These are phyloP conservation scores for Mohoua ochrocephala DNA, from an alignment of 2,113 vertebrate species.

Conservation along the genomic window DNA sequence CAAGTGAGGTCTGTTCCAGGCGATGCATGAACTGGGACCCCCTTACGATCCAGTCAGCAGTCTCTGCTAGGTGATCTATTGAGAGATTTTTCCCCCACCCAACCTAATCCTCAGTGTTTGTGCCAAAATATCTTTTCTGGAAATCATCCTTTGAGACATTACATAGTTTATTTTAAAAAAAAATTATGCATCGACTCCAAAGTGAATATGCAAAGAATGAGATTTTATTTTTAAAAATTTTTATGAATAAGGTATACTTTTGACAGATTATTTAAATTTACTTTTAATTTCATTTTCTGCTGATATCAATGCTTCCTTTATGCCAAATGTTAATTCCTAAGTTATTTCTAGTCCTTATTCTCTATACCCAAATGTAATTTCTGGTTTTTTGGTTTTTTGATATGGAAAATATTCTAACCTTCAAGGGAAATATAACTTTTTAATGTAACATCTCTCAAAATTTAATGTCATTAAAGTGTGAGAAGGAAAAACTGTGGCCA, in stretches of 20 bases:
- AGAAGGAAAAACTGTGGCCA: neutral
- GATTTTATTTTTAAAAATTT: neutral
- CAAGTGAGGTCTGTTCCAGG: neutral
- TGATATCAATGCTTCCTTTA: neutral
- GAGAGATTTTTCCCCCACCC: neutral
- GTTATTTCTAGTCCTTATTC: neutral
- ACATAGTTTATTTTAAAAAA: neutral
- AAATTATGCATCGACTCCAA: neutral
- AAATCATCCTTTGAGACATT: conserved; percentile 7
- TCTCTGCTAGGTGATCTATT: conserved; percentile 13
- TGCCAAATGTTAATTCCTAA: neutral
- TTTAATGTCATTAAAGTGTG: neutral
- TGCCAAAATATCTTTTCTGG: conserved; percentile 39
- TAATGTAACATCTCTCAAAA: neutral
- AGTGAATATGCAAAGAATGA: neutral
- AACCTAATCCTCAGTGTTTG: neutral
- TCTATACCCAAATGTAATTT: neutral
- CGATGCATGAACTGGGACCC: neutral
- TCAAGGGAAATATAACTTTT: neutral
- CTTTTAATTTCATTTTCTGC: neutral
- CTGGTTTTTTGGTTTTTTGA: neutral
- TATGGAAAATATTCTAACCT: neutral
- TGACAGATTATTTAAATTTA: neutral
- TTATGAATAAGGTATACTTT: neutral
- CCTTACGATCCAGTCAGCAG: neutral